These are phyloP conservation scores for Halictus ligatus DNA, from an alignment of 2,888 invertebrate genomes.

Conservation along the genomic window DNA sequence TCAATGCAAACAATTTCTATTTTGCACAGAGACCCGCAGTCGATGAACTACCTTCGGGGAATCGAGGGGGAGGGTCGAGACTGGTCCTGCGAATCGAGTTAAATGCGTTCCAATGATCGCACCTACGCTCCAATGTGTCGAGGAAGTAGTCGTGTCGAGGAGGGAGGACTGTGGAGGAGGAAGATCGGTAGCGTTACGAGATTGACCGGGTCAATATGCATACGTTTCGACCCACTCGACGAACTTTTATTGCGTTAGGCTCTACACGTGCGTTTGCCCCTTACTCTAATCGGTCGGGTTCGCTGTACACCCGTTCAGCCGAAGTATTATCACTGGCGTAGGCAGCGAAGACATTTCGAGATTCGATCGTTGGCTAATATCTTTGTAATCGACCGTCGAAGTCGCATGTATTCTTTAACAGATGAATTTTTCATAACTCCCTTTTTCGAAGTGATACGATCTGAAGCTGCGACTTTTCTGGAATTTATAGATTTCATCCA, in stretches of 20 bases:
- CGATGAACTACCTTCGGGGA: not conserved
- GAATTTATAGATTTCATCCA: not conserved
- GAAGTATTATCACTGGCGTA: constrained; percentile 76
- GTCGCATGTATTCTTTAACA: not conserved
- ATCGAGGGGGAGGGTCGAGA: constrained; percentile 19
- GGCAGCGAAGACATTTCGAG: constrained; percentile 62
- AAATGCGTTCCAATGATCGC: constrained; percentile 70
- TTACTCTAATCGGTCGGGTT: constrained; percentile 58
- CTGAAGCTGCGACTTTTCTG: too few relatives aligned
- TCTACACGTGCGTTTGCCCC: constrained; percentile 74
- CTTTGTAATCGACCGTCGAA: not conserved
- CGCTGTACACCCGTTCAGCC: constrained; percentile 70
- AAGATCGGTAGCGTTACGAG: constrained; percentile 79
- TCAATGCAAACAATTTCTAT: too few relatives aligned
- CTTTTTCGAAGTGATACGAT: not conserved
- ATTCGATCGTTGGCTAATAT: not conserved
- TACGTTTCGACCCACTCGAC: constrained; percentile 82
- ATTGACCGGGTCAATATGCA: constrained; percentile 82
- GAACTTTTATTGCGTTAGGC: constrained; percentile 81
- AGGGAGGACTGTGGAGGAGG: constrained; percentile 56
- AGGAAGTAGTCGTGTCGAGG: constrained; percentile 28
- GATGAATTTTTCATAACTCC: not conserved
- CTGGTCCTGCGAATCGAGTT: constrained; percentile 68
- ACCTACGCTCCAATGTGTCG: constrained; percentile 71
- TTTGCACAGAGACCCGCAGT: too few relatives aligned